phyloP scores from a whole-genome alignment of 1,140 invertebrate species.

The Bradysia coprophila region DNA sequence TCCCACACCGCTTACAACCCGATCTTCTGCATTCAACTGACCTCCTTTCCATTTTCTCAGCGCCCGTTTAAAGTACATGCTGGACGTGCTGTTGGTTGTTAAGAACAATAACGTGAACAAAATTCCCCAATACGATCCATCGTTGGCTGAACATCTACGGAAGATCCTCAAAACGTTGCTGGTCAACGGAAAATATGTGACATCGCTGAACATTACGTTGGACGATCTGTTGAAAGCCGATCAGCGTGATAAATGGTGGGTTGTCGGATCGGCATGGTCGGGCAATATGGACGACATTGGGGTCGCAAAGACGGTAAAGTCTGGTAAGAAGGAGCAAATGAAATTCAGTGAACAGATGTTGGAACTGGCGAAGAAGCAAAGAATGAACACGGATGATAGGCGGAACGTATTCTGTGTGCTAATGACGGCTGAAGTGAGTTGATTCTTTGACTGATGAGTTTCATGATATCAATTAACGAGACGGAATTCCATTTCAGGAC shows the following conservation, averaged over 20 bases:
- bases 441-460: no score
- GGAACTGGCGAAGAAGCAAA: slow-evolving; percentile 61
- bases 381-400: slow-evolving; percentile 70
- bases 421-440: slow-evolving; percentile 57
- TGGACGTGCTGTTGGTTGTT: slow-evolving; percentile 76
- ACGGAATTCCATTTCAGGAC: slow-evolving; percentile 45
- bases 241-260: slow-evolving; percentile 87
- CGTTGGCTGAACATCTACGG: slow-evolving; percentile 59
- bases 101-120: slow-evolving; percentile 91
- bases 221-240: slow-evolving; percentile 77
- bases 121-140: slow-evolving; percentile 76
- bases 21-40: neutral
- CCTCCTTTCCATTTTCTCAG: slow-evolving; percentile 15
- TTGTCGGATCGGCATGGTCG: slow-evolving; percentile 89
- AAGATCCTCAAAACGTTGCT: slow-evolving; percentile 56
- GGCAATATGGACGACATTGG: slow-evolving; percentile 32
- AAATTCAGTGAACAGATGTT: slow-evolving; percentile 36
- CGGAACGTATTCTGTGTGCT: slow-evolving; percentile 67
- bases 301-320: slow-evolving; percentile 10
- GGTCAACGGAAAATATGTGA: slow-evolving; percentile 52
- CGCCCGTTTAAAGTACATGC: slow-evolving; percentile 77
- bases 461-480: no score
- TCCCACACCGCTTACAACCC: no score
- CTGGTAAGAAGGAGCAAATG: slow-evolving; percentile 9
- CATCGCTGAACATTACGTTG: slow-evolving; percentile 59